Percentiles rank a stretch among this genome's conserved stretches.
phyloP scores from a whole-genome alignment of 2,113 vertebrate species.

The Pygoscelis antarcticus region DNA sequence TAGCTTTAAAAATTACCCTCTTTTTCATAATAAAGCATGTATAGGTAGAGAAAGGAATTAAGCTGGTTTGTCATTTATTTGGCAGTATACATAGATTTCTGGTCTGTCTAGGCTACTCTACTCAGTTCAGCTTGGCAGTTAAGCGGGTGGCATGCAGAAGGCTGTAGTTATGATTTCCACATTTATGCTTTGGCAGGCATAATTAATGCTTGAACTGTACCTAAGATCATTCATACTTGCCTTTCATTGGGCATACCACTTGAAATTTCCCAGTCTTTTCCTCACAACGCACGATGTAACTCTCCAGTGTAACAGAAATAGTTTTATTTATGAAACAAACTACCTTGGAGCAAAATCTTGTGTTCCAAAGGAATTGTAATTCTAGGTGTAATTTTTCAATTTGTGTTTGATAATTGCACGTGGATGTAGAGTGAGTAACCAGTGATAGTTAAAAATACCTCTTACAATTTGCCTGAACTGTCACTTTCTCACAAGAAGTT shows the following conservation, averaged over 20 bases:
- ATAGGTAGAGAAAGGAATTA: background rate
- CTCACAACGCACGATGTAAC: background rate
- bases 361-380: background rate
- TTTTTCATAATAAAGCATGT: background rate
- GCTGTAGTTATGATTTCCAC: background rate
- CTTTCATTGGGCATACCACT: background rate
- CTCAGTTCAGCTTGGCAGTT: background rate
- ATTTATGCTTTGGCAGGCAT: background rate
- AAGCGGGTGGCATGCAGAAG: background rate
- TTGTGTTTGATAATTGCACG: background rate
- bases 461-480: background rate
- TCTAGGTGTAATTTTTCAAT: background rate
- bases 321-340: background rate
- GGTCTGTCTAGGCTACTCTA: background rate
- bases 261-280: slow-evolving; percentile 16
- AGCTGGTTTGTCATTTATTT: background rate
- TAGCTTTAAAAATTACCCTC: background rate
- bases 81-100: background rate
- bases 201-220: background rate
- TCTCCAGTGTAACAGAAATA: background rate
- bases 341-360: background rate
- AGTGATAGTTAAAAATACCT: background rate
- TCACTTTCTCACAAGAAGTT: background rate
- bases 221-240: background rate
- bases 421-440: background rate